These are phyloP conservation scores for Drosophila equinoxialis DNA, from an alignment of 1,140 invertebrate species.

Conservation along the genomic window DNA sequence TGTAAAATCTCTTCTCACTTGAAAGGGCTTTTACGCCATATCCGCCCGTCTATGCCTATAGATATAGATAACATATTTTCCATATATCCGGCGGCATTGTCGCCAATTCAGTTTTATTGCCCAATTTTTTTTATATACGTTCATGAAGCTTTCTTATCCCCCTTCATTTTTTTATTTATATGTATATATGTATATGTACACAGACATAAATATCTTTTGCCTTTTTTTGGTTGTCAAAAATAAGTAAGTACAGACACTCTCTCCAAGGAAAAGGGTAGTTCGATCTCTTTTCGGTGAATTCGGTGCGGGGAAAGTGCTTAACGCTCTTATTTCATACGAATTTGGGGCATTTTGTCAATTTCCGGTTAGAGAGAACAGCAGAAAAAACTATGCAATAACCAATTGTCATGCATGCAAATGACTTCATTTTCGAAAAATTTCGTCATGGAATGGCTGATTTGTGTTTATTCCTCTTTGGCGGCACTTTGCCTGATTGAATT, in stretches of 20 bases:
- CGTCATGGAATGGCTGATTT: conserved; percentile 27
- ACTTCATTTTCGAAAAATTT: conserved; percentile 72
- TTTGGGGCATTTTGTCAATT: conserved; percentile 67
- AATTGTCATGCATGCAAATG: conserved; percentile 82
- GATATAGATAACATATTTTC: conserved; percentile 72
- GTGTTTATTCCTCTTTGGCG: conserved; percentile 22
- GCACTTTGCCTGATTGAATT: conserved; percentile 77
- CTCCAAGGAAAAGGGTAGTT: conserved; percentile 66
- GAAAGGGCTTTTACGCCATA: conserved; percentile 15
- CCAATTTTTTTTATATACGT: conserved; percentile 71
- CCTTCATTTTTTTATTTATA: not conserved
- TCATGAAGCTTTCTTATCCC: conserved; percentile 73
- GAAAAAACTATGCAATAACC: conserved; percentile 72
- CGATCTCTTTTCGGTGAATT: conserved; percentile 30
- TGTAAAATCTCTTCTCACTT: conserved; percentile 42
- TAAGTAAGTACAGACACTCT: conserved; percentile 11
- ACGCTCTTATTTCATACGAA: not conserved
- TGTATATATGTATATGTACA: no score
- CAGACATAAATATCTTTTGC: conserved; percentile 56
- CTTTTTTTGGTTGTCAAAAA: conserved; percentile 31
- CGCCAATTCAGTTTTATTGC: conserved; percentile 77
- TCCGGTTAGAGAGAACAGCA: conserved; percentile 59
- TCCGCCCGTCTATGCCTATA: not conserved
- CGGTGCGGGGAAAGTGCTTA: not conserved
- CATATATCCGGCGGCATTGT: conserved; percentile 76